Evolutionary conservation across 2,797 vertebrate species (phyloP).

Genomic region (Xiphorhynchus erythropygius): DNA sequence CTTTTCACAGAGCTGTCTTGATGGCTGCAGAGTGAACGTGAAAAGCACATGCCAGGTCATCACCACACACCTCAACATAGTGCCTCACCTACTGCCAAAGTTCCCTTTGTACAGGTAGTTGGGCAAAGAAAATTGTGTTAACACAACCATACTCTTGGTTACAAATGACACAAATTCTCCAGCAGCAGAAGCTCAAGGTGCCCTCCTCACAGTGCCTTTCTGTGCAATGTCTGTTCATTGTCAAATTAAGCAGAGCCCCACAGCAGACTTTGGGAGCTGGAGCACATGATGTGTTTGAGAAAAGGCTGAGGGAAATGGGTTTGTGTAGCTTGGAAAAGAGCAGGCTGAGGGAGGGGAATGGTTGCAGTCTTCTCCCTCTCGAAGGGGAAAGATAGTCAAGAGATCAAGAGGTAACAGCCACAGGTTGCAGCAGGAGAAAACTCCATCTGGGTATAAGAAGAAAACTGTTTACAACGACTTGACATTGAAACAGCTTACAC

Average conservation of each 20-base stretch:
- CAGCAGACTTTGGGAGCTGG: background rate
- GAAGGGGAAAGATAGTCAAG: background rate
- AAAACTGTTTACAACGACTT: background rate
- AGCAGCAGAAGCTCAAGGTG: background rate
- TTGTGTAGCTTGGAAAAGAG: background rate
- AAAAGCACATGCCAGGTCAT: background rate
- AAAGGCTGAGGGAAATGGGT: background rate
- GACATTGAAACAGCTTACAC: background rate
- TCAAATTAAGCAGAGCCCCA: background rate
- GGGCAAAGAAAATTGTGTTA: background rate
- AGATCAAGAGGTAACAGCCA: background rate
- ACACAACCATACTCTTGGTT: background rate
- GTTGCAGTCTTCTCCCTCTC: background rate
- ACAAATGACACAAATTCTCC: background rate
- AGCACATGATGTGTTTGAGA: background rate
- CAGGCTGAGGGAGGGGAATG: background rate
- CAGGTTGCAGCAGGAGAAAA: background rate
- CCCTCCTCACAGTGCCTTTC: background rate
- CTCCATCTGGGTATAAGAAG: background rate
- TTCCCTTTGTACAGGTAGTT: accelerated
- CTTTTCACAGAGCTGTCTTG: background rate
- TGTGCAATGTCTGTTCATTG: background rate
- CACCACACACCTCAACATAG: background rate
- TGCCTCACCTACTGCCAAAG: background rate
- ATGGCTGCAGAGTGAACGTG: background rate